phyloP scores from a whole-genome alignment of 2,888 invertebrate species.

The Microctonus brassicae region DNA sequence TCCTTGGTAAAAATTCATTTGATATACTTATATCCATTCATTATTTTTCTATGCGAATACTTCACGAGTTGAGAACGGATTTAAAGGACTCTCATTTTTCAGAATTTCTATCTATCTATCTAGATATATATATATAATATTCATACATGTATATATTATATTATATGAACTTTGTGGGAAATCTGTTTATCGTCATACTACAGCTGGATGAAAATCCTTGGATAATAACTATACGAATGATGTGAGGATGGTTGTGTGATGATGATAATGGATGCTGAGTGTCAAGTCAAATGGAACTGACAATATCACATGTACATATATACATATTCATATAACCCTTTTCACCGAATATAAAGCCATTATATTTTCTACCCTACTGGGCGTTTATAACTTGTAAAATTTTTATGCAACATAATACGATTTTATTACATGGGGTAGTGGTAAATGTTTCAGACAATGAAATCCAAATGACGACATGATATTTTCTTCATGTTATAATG shows the following conservation, averaged over 20 bases:
- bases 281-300: conserved; percentile 1
- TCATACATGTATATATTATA: not conserved
- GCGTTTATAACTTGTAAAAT: not conserved
- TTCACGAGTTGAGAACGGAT: not conserved
- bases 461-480: not conserved
- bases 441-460: not conserved
- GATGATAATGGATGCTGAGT: conserved; percentile 2
- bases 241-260: not conserved
- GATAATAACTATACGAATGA: conserved; percentile 15
- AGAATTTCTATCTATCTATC: not conserved
- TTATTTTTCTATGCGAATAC: conserved; percentile 7
- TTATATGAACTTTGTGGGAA: conserved; percentile 6
- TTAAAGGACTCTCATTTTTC: conserved; percentile 7
- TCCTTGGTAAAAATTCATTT: not conserved
- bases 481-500: not conserved
- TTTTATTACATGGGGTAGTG: not conserved
- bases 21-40: not conserved
- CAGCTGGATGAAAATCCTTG: conserved; percentile 34
- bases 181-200: conserved; percentile 45
- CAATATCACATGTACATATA: not conserved
- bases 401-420: not conserved
- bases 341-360: too few relatives aligned
- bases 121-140: conserved; percentile 9
- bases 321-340: too few relatives aligned
- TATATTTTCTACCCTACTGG: not conserved